Evolutionary conservation across 1,140 invertebrate species (phyloP).

Genomic region (Drosophila lini): DNA sequence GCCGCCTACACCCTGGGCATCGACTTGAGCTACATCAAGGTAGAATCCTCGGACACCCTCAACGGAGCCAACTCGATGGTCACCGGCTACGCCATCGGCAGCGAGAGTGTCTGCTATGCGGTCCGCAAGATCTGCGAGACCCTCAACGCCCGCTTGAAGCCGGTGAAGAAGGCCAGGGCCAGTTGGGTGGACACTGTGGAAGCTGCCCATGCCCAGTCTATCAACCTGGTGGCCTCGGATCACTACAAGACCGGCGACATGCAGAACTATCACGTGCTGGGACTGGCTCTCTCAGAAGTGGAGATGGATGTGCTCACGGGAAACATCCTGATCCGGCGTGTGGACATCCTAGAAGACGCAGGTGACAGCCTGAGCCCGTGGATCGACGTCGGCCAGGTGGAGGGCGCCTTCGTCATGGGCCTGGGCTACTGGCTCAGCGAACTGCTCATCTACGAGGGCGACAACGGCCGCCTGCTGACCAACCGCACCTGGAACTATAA

Average conservation of each 20-base stretch:
- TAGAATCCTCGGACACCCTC: slow-evolving; percentile 89
- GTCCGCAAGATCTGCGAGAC: slow-evolving; percentile 89
- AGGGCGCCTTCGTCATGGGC: slow-evolving; percentile 95
- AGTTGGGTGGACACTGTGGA: slow-evolving; percentile 88
- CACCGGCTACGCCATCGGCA: slow-evolving; percentile 90
- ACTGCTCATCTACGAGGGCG: slow-evolving; percentile 87
- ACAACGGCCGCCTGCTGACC: slow-evolving; percentile 87
- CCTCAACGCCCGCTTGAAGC: slow-evolving; percentile 86
- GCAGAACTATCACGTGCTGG: slow-evolving; percentile 87
- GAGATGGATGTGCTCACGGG: slow-evolving; percentile 93
- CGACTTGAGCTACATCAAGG: slow-evolving; percentile 88
- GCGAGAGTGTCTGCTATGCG: slow-evolving; percentile 84
- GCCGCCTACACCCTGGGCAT: slow-evolving; percentile 90
- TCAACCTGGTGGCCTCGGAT: slow-evolving; percentile 88
- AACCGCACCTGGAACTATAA: slow-evolving; percentile 94
- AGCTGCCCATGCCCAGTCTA: slow-evolving; percentile 85
- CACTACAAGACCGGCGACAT: slow-evolving; percentile 86
- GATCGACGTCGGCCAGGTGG: slow-evolving; percentile 94
- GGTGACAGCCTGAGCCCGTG: slow-evolving; percentile 91
- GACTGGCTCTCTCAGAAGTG: slow-evolving; percentile 87
- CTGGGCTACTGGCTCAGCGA: slow-evolving; percentile 93
- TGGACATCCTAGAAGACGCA: slow-evolving; percentile 91
- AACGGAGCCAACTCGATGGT: slow-evolving; percentile 88
- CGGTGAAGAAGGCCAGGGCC: slow-evolving; percentile 86
- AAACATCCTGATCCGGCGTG: slow-evolving; percentile 87